Evolutionary conservation across 2,113 vertebrate species (phyloP).

Genomic region (Trematomus loennbergii): DNA sequence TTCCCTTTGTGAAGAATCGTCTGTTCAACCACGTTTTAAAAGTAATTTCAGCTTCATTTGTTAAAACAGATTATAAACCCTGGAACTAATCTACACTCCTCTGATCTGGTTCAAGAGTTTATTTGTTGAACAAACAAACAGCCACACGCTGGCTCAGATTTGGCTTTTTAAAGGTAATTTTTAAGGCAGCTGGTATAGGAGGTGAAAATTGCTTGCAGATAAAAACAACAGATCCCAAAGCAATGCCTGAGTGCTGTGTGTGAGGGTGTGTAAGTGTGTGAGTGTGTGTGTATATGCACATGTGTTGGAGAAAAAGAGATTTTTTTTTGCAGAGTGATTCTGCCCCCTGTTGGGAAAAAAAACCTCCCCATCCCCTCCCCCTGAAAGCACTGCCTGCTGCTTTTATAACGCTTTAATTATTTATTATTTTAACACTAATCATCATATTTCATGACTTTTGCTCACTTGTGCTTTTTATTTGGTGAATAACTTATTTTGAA

Average conservation of each 20-base stretch:
- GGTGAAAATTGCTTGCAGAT: slow-evolving; percentile 48
- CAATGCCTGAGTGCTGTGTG: neutral
- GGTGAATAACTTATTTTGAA: neutral
- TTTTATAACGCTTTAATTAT: slow-evolving; percentile 8
- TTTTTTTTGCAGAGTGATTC: slow-evolving; percentile 60
- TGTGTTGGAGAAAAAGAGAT: neutral
- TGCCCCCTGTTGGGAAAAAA: slow-evolving; percentile 76
- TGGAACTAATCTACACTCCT: slow-evolving; percentile 6
- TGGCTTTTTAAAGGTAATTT: slow-evolving; percentile 28
- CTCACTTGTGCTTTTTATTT: neutral
- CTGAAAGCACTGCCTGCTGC: neutral
- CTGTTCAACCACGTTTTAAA: slow-evolving; percentile 4
- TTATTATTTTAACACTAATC: slow-evolving; percentile 11
- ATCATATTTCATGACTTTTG: neutral
- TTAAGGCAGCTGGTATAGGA: slow-evolving; percentile 34
- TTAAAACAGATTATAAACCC: slow-evolving; percentile 1
- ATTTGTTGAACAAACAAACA: slow-evolving; percentile 43
- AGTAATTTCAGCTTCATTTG: slow-evolving; percentile 2
- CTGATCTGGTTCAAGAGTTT: slow-evolving; percentile 5
- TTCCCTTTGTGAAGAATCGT: slow-evolving; percentile 15
- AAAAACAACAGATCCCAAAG: slow-evolving; percentile 31
- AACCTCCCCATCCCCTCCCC: no score
- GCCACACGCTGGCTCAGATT: neutral
- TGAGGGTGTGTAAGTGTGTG: neutral
- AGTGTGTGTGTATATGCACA: neutral